Base-by-base conservation (phyloP, 2,888 invertebrate species). In the Masnerella sp. region DNA sequence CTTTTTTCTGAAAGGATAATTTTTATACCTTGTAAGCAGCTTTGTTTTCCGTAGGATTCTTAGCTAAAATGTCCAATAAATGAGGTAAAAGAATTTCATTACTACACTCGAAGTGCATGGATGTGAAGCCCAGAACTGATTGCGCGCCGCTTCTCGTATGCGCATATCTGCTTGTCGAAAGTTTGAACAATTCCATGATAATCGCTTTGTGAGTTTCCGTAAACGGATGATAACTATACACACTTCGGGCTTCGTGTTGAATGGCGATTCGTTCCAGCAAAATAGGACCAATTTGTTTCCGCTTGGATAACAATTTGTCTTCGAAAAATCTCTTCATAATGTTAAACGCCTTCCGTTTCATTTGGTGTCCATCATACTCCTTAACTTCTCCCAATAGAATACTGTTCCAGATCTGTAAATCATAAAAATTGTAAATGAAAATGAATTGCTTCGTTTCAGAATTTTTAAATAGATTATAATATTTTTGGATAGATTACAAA, bases 91-190 rank as follows among this genome's bases (percentile, higher is more conserved):
- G 83, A 2, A 91, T 87, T 2, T 90, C 90, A 85, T 93, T 94
- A 0, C 94, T 93, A 84, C 92, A 93, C 0, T 93, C 91, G 83
- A 92, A 93, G 81, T 90, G 90, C 40, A 89, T 88, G 22, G 95
- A 88, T 78, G 92, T 90, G 81, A 89, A 88, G 76, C 90, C 90
- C 1, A 96, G 88, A 65, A 91, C 90, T 0, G 87, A 82, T 88
- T 96, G 95, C 0, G 95, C 92, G 47, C 89, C 87, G 5, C 90
- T 89, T 49, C 96, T 90, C 82, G 93, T 92, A 83, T 91, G 90
- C 81, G 92, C 91, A 82, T 94, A 95, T 78, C 91, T 89, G 79
- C 92, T 92, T 20, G 90, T 91, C 2, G 92, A 89, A 40, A 95
- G 86, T 56, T 89, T 88, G 51, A 93, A 88, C 20, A 95, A 83